Base-by-base conservation (phyloP, 2,797 vertebrate genomes). In the Alauda arvensis region DNA sequence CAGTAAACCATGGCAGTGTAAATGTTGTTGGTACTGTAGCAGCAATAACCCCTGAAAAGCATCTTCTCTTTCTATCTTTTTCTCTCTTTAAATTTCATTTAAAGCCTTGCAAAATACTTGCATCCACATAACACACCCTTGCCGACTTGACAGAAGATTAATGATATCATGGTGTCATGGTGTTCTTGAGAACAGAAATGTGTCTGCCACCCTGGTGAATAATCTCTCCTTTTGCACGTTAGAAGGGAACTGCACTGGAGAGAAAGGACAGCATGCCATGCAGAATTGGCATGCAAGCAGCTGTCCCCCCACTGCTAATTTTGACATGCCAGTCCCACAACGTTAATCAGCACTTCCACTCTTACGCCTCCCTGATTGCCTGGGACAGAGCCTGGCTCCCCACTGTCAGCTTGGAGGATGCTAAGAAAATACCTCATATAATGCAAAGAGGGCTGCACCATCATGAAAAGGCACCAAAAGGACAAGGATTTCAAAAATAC, bases 61-160 rank as follows among this genome's bases (percentile, higher is more conserved):
- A 91, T 88, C 89, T 91, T 94, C 89, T 94, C 88, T 93, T 95
- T 95, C 94, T 95, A 71, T 72, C 88, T 94, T 86, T 92, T 96
- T 96, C 85, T 95, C 86, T 94, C 94, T 95, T 97, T 94, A 96
- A 95, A 95, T 95, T 95, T 97, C 97, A 96, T 96, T 96, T 97
- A 95, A 96, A 96, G 89, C 91, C 91, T 95, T 94, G 92, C 90
- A 94, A 97, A 97, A 96, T 93, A 96, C 94, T 96, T 94, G 82
- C 88, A 96, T 97, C 94, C 96, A 95, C 90, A 94, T 94, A 96
- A 94, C 92, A 91, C 45, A 8, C 94, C 93, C 96, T 97, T 95
- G 94, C 94, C 7, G 9, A 85, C 94, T 52, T 94, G 95, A 95
- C 95, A 96, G 95, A 97, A 96, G 96, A 97, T 96, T 96, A 96